Evolutionary conservation across 2,113 vertebrate species (phyloP), one percentile per base, ranked within the genome.

Genomic region (Sialia sialis): DNA sequence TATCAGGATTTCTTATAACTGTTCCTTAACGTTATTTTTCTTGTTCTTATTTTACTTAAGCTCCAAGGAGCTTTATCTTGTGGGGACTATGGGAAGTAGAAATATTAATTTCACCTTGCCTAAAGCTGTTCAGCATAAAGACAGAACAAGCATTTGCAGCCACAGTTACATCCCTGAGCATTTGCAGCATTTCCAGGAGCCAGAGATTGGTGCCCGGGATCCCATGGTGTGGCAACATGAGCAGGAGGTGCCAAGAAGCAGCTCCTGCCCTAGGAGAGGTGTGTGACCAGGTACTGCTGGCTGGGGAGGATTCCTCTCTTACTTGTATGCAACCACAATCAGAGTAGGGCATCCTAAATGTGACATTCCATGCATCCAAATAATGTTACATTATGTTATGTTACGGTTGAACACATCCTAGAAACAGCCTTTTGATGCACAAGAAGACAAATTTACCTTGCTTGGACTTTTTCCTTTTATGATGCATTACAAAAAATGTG

Each of bases 371-470:
- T 41, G 32, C 74, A 41, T 56, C 22, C 4, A 55, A 80, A 44
- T 66, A 77, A 74, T 6, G 5, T 26, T 41, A 41, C 39, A 13
- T 16, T 43, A 73, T 6, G 4, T 62, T 30, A 66, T 74, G 38
- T 38, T 94, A 73, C 62, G 39, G 23, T 38, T 7, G 2, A 83
- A 62, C 18, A 4, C 7, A 1, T 63, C 29, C 78, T 69, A 84
- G 73, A 90, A 49, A 69, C 44, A 67, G 27, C n/a, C 13, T 46
- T 87, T 68, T 63, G 25, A 56, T 90, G 44, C 4, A 1, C 1
- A 6, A 83, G 80, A 91, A 55, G 36, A 63, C 11, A 67, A 82
- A 83, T 91, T 97, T 97, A 98, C 98, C 98, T 98, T 97, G 93
- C 38, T 98, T 97, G 16, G 87, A 54, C 77, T 93, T 97, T 94